Evolutionary conservation across 2,797 vertebrate genomes (phyloP).

Genomic region (Anguilla marmorata): DNA sequence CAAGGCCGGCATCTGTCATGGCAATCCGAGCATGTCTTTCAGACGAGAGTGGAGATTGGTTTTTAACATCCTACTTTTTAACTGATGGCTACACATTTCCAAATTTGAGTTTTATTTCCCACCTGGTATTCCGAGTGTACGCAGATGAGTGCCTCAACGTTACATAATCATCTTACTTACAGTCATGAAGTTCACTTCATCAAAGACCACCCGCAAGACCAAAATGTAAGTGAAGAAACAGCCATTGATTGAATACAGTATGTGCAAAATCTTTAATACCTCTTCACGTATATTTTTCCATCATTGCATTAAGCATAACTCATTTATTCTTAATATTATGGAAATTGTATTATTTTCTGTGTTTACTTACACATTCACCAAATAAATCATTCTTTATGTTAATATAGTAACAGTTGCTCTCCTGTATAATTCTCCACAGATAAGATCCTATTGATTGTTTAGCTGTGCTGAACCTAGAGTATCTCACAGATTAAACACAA

Average conservation of each 20-base stretch:
- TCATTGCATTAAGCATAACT: neutral
- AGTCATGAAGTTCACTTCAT: neutral
- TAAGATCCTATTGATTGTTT: too few species aligned
- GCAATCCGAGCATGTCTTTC: conserved; percentile 61
- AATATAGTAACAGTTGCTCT: too few species aligned
- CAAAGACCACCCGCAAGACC: neutral
- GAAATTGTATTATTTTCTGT: neutral
- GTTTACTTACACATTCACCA: neutral
- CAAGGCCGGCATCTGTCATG: conserved; percentile 50
- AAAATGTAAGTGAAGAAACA: neutral
- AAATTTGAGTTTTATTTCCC: neutral
- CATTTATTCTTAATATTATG: neutral
- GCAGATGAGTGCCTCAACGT: neutral
- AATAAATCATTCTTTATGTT: too few species aligned
- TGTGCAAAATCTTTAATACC: neutral
- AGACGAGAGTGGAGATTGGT: conserved; percentile 43
- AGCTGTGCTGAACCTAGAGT: neutral
- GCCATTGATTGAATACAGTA: neutral
- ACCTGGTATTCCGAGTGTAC: neutral
- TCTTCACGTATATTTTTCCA: neutral
- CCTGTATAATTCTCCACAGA: too few species aligned
- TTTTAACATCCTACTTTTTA: conserved; percentile 65
- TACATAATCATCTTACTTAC: neutral
- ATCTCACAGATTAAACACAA: neutral
- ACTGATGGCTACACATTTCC: conserved; percentile 35